Evolutionary conservation across 2,888 invertebrate species (phyloP).

Genomic region (Esperia sulphurella): DNA sequence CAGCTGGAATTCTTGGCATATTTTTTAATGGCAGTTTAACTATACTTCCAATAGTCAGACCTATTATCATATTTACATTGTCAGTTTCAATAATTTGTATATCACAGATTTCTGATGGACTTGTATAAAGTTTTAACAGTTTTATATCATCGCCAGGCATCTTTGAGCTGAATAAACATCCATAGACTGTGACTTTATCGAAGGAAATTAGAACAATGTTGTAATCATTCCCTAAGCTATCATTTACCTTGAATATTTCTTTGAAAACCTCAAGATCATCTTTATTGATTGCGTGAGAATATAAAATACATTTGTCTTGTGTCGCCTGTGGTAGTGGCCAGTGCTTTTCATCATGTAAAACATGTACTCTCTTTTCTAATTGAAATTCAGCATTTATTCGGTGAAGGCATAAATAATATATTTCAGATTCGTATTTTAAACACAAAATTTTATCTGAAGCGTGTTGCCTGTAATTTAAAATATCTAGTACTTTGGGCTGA

Average conservation of each 20-base stretch:
- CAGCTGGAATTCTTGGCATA: conserved; percentile 18
- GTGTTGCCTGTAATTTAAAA: conserved; percentile 25
- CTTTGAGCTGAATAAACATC: conserved; percentile 33
- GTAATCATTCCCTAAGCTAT: conserved; percentile 11
- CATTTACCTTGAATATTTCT: conserved; percentile 21
- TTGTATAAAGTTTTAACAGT: conserved; percentile 40
- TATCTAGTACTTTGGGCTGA: conserved; percentile 29
- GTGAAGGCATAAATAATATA: conserved; percentile 37
- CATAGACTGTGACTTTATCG: conserved; percentile 40
- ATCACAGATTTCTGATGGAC: conserved; percentile 49
- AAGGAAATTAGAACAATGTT: conserved; percentile 37
- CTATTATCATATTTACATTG: conserved; percentile 34
- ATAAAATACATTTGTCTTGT: conserved; percentile 29
- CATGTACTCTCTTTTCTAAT: conserved; percentile 25
- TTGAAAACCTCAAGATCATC: conserved; percentile 21
- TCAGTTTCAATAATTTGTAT: conserved; percentile 32
- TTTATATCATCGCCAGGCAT: conserved; percentile 23
- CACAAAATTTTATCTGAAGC: conserved; percentile 31
- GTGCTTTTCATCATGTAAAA: conserved; percentile 18
- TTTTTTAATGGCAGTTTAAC: conserved; percentile 35
- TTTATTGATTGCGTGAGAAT: conserved; percentile 18
- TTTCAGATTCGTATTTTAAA: conserved; percentile 36
- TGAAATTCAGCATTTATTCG: conserved; percentile 40
- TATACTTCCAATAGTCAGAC: conserved; percentile 50
- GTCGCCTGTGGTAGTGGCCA: conserved; percentile 19